Evolutionary conservation across 2,888 invertebrate species (phyloP), one percentile per base, ranked within the genome.

Genomic region (Sinohyriopsis cumingii): DNA sequence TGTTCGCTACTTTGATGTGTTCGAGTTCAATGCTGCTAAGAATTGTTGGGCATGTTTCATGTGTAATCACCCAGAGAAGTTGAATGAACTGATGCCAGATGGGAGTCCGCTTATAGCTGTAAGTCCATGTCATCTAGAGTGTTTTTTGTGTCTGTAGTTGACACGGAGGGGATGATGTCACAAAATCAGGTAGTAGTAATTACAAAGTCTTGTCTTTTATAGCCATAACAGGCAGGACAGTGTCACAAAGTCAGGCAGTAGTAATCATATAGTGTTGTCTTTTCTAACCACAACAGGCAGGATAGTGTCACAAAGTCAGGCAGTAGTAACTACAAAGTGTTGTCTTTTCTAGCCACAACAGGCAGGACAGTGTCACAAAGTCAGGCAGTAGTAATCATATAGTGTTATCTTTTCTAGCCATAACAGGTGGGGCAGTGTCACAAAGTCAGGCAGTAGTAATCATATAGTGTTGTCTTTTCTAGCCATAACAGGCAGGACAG

Each of bases 1-100:
- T 82, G 94, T 94, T 5, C 95, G 96, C 0, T 97, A 96, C 91
- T 95, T 96, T 91, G 97, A 98, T 91, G 96, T 97, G 65, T 97
- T 98, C 91, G 96, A 96, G 90, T 93, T 95, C 84, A 93, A 93
- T 82, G 91, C 92, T 59, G 89, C 92, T 3, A 91, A 92, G 64
- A 90, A 91, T 63, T 90, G 91, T 78, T 98, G 97, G 98, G 95
- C 95, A 67, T 98, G 98, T 90, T 97, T 97, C 90, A 92, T 97
- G 78, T 98, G 97, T 91, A 95, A 95, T 86, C 96, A 96, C 91
- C 97, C 97, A 0, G 97, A 97, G 89, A 93, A 95, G 78, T 95
- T 96, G 9, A 93, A 94, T 6, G 95, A 95, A 12, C 95, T 96
- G 89, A 92, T 96, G 57, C 92, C 92, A 77, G 95, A 95, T 90